Conservation (phyloP, 2,888 invertebrate genomes). For the Punctoribates punctum region DNA sequence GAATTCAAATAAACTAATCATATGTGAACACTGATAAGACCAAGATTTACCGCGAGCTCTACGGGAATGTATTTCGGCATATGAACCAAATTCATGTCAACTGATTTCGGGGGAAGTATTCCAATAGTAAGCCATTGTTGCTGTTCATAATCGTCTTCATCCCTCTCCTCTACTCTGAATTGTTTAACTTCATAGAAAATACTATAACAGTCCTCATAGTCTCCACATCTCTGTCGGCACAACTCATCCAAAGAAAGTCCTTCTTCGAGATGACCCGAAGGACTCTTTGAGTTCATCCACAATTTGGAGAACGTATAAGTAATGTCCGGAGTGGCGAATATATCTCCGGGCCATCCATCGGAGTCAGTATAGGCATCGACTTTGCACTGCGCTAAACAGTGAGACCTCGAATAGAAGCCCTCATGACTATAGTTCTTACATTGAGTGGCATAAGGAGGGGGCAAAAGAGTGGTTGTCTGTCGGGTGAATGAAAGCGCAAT, state of each 20-base stretch:
- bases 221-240: slow-evolving; percentile 39
- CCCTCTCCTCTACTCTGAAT: slow-evolving; percentile 27
- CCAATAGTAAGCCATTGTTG: slow-evolving; percentile 34
- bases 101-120: slow-evolving; percentile 36
- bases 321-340: slow-evolving; percentile 27
- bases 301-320: slow-evolving; percentile 30
- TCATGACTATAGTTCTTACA: slow-evolving; percentile 38
- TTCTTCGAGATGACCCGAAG: slow-evolving; percentile 39
- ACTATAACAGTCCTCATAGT: slow-evolving; percentile 38
- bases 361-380: slow-evolving; percentile 4
- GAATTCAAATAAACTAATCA: too few relatives aligned
- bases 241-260: slow-evolving; percentile 14
- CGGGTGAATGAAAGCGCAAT: slow-evolving; percentile 24
- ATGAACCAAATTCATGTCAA: slow-evolving; percentile 39
- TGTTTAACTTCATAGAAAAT: slow-evolving; percentile 38
- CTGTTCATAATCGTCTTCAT: slow-evolving; percentile 35
- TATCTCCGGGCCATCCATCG: slow-evolving; percentile 42
- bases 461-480: slow-evolving; percentile 20
- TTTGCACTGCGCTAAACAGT: slow-evolving; percentile 39
- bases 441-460: slow-evolving; percentile 40
- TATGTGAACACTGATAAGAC: background rate
- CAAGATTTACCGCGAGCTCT: slow-evolving; percentile 33
- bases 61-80: slow-evolving; percentile 35
- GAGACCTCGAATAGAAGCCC: slow-evolving; percentile 27
- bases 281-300: slow-evolving; percentile 35